These are phyloP conservation scores for Todus mexicanus DNA, from an alignment of 2,797 vertebrate genomes.

Conservation along the genomic window DNA sequence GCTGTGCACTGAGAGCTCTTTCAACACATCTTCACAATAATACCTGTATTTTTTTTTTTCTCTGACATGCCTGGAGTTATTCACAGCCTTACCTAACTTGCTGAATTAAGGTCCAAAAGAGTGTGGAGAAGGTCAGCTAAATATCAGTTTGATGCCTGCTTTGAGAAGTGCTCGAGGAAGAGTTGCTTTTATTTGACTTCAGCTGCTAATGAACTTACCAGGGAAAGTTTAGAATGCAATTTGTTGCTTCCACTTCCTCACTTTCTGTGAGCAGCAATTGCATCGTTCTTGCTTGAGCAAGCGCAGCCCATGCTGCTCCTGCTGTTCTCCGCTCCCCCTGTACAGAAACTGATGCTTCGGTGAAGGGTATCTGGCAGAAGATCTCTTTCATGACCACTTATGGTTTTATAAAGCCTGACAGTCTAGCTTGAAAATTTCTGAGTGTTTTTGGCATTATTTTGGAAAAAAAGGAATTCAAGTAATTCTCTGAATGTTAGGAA, in stretches of 20 bases:
- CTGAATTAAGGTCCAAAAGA: not conserved
- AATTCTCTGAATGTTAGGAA: not conserved
- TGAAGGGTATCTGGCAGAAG: not conserved
- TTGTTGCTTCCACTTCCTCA: not conserved
- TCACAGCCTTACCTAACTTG: not conserved
- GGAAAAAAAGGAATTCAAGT: not conserved
- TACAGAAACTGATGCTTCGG: not conserved
- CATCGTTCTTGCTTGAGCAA: not conserved
- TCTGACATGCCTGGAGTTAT: not conserved
- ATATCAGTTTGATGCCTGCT: not conserved
- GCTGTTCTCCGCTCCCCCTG: not conserved
- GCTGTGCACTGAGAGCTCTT: not conserved
- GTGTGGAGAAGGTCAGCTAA: not conserved
- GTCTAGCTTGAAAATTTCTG: not conserved
- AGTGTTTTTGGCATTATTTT: not conserved
- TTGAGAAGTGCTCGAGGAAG: not conserved
- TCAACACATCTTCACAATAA: rapidly evolving
- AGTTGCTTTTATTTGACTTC: not conserved
- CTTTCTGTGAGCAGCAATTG: not conserved
- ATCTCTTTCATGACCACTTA: not conserved
- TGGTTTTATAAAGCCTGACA: not conserved
- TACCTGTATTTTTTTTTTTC: not conserved
- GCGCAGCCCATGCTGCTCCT: not conserved
- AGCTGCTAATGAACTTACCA: not conserved
- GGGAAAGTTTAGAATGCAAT: not conserved